Evolutionary conservation across 2,797 vertebrate species (phyloP).

Genomic region (Galagoides demidoff): DNA sequence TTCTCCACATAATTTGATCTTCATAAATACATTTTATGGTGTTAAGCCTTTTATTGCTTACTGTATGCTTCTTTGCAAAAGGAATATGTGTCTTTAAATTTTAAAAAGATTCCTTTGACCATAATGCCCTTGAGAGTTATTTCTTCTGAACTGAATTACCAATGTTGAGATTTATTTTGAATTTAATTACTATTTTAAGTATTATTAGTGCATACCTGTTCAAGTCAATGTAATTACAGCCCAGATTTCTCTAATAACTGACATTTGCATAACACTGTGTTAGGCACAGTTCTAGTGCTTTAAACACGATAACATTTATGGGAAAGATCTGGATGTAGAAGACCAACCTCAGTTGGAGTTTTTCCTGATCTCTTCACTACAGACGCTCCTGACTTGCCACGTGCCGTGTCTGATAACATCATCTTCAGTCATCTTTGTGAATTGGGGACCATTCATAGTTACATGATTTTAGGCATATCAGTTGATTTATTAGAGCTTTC

Average conservation of each 20-base stretch:
- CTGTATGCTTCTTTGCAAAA: conserved; percentile 41
- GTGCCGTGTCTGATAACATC: too few relatives aligned
- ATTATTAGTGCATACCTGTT: neutral
- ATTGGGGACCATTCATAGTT: too few relatives aligned
- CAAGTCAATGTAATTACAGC: conserved; percentile 30
- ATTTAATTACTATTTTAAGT: conserved; percentile 17
- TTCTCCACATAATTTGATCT: conserved; percentile 55
- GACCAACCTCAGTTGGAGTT: neutral
- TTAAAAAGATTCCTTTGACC: conserved; percentile 10
- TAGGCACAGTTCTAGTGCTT: neutral
- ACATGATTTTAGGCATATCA: too few relatives aligned
- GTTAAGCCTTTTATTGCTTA: conserved; percentile 39
- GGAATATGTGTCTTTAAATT: conserved; percentile 42
- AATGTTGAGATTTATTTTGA: conserved; percentile 50
- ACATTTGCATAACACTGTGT: neutral
- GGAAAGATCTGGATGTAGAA: neutral
- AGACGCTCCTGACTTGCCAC: too few relatives aligned
- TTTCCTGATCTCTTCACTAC: neutral
- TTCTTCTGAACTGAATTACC: conserved; percentile 58
- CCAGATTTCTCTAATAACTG: neutral
- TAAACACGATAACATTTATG: neutral
- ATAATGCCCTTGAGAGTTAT: neutral
- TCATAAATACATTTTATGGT: conserved; percentile 54
- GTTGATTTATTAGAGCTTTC: neutral
- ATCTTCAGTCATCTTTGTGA: too few relatives aligned